Conservation (phyloP, 2,888 invertebrate genomes). For the Phasia obesa region DNA sequence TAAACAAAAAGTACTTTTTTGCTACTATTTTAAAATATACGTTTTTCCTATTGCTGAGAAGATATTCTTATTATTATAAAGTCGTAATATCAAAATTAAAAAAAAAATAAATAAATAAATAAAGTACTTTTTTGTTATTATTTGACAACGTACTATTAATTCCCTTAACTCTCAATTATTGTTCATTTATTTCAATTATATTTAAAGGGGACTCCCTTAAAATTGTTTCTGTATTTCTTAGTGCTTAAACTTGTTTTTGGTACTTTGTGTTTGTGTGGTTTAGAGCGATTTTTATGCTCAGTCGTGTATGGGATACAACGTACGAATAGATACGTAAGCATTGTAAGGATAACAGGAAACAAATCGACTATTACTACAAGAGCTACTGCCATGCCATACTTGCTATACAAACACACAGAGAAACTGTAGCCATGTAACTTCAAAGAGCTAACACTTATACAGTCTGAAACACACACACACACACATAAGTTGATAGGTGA, state of each 20-base stretch:
- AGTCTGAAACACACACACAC: not conserved
- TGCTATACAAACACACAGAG: conserved; percentile 10
- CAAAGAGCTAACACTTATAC: conserved; percentile 10
- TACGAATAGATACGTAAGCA: conserved; percentile 51
- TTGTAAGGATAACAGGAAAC: conserved; percentile 72
- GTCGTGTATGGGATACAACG: conserved; percentile 51
- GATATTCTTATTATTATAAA: too few relatives aligned
- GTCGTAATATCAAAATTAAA: too few relatives aligned
- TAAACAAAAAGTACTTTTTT: too few relatives aligned
- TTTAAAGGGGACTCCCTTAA: not conserved
- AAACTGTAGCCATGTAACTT: not conserved
- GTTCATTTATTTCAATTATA: too few relatives aligned
- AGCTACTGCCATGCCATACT: conserved; percentile 1
- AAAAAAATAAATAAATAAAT: too few relatives aligned
- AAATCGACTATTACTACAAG: conserved; percentile 41
- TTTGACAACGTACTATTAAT: too few relatives aligned
- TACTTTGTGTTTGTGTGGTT: conserved; percentile 15
- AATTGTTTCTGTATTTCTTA: not conserved
- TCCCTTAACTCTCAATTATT: too few relatives aligned
- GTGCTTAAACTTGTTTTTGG: conserved; percentile 12
- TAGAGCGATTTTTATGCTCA: conserved; percentile 41
- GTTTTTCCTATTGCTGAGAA: too few relatives aligned
- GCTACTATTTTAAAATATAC: too few relatives aligned
- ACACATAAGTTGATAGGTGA: not conserved
- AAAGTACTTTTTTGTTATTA: too few relatives aligned